Evolutionary conservation across 1,140 invertebrate genomes (phyloP).

Genomic region (Idris sp.): DNA sequence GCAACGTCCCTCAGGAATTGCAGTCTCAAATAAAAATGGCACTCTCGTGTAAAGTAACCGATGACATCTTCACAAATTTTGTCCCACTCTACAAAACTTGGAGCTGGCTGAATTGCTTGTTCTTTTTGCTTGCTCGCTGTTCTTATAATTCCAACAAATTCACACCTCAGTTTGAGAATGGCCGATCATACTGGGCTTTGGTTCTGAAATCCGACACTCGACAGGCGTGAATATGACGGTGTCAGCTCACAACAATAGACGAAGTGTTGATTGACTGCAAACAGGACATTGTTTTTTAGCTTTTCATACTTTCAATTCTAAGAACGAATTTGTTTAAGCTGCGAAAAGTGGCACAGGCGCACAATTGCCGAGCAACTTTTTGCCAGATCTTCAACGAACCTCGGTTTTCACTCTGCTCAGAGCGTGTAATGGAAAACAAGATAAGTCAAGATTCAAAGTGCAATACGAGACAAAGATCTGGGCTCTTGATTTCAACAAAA

Average conservation of each 20-base stretch:
- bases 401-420: conserved; percentile 6
- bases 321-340: conserved; percentile 54
- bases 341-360: conserved; percentile 45
- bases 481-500: background rate
- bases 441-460: conserved; percentile 23
- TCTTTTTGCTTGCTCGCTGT: no score
- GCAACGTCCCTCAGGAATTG: conserved; percentile 75
- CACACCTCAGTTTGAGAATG: conserved; percentile 70
- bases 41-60: no score
- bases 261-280: conserved; percentile 77
- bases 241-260: conserved; percentile 69
- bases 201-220: conserved; percentile 70
- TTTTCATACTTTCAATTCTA: conserved; percentile 48
- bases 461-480: no score
- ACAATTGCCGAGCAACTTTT: conserved; percentile 48
- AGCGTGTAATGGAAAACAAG: conserved; percentile 12
- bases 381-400: conserved; percentile 2
- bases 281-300: conserved; percentile 68
- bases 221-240: conserved; percentile 76
- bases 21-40: conserved; percentile 50
- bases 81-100: no score
- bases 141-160: no score
- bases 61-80: no score
- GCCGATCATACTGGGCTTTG: conserved; percentile 65
- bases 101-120: no score